Evolutionary conservation across 2,113 vertebrate genomes (phyloP), one percentile per base, ranked within the genome.

Genomic region (Gallinago paraguaiae): DNA sequence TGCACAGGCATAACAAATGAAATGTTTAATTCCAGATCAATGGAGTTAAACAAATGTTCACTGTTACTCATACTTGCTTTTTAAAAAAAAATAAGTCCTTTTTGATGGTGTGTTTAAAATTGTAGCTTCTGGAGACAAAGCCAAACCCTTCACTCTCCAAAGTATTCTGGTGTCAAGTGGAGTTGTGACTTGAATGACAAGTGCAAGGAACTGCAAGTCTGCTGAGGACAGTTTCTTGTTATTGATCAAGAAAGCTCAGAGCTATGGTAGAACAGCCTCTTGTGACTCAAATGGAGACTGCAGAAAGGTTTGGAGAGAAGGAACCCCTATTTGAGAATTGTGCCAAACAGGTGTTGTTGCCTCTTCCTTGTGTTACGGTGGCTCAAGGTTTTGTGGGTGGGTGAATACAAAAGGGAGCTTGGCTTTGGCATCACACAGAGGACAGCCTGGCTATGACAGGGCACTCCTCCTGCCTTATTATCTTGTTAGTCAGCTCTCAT

Each of bases 401-500:
- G 19, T 61, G 17, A 71, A 17, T n/a, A 7, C 1, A 5, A 15
- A 39, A 33, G 30, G 33, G 6, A 67, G 5, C 11, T 35, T 51
- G 53, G 51, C 17, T 51, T 48, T 0, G 61, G 43, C 9, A n/a
- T 10, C 1, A 6, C 6, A 3, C 6, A 17, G 60, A 30, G 43
- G 27, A 12, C 43, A 56, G 76, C 13, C 5, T 39, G 50, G 28
- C 41, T 75, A 2, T n/a, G 35, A 2, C 6, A 17, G 12, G 24
- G 33, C 24, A 17, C 23, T 61, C 16, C 5, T 43, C 0, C 27
- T 83, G 43, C 57, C 23, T 37, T 22, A 2, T 5, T 70, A 63
- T 18, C 54, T 35, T 67, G 9, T 31, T 22, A 7, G 5, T 7
- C 23, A 39, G 28, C 45, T 75, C 30, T 39, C 7, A 23, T 51